These are phyloP conservation scores for Cossypha heuglini DNA, from an alignment of 2,797 vertebrate species.

Conservation along the genomic window DNA sequence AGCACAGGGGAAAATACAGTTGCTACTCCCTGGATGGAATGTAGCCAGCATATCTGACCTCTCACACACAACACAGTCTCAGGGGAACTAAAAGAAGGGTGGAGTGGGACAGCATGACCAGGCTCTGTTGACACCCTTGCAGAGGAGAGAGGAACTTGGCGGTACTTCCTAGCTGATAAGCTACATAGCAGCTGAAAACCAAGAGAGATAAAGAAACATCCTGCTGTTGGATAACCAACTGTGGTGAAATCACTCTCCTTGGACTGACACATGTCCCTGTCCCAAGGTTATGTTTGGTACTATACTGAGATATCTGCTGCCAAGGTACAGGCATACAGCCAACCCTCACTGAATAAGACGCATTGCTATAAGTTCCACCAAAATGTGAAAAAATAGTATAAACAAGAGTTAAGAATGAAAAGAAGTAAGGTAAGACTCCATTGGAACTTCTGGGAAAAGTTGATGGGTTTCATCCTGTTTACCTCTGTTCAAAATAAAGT, in stretches of 20 bases:
- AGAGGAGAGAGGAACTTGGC: background rate
- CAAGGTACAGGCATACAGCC: background rate
- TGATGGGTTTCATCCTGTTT: background rate
- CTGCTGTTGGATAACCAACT: background rate
- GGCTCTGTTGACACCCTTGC: background rate
- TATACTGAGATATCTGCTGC: background rate
- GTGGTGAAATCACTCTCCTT: background rate
- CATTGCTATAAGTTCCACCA: background rate
- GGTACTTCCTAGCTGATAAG: background rate
- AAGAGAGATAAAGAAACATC: background rate
- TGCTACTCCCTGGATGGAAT: background rate
- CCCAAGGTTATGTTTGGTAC: background rate
- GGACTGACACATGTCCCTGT: background rate
- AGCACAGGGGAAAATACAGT: background rate
- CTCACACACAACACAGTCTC: background rate
- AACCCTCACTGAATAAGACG: background rate
- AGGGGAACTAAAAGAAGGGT: background rate
- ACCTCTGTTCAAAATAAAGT: background rate
- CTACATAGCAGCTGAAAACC: background rate
- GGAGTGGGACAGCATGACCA: background rate
- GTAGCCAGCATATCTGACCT: background rate
- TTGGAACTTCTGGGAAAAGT: background rate
- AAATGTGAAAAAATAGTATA: background rate
- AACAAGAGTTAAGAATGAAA: background rate
- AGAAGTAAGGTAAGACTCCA: background rate